Evolutionary conservation across 2,113 vertebrate genomes (phyloP).

Genomic region (Callipepla squamata): DNA sequence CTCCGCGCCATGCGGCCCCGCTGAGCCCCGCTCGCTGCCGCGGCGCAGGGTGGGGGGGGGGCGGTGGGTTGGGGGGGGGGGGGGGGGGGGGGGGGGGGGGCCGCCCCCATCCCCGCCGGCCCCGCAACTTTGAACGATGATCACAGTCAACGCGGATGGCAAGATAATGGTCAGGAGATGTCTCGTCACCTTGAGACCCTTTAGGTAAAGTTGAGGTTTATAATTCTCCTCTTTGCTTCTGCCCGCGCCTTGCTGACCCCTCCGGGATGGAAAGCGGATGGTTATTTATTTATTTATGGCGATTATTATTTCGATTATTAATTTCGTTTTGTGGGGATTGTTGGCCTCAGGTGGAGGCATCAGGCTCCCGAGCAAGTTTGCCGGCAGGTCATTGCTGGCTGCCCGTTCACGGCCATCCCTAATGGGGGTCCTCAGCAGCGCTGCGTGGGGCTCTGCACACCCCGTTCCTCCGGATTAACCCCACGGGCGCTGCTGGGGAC

Average conservation of each 20-base stretch:
- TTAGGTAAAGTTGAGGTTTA: slow-evolving; percentile 87
- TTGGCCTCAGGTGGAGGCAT: accelerated
- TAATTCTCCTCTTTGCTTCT: accelerated
- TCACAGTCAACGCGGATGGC: slow-evolving; percentile 84
- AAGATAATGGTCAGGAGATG: slow-evolving; percentile 96
- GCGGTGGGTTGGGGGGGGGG: no score
- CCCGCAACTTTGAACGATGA: slow-evolving; percentile 78
- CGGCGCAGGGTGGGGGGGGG: not conserved
- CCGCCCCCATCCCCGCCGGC: not conserved
- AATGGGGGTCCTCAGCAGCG: not conserved
- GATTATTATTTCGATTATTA: not conserved
- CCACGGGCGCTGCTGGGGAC: not conserved
- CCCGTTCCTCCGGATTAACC: not conserved
- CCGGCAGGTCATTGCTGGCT: not conserved
- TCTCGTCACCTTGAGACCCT: slow-evolving; percentile 95
- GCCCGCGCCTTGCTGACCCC: not conserved
- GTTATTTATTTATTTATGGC: not conserved
- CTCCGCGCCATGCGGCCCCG: slow-evolving; percentile 25
- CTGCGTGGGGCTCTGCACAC: not conserved
- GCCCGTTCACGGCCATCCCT: accelerated
- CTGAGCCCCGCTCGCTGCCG: not conserved
- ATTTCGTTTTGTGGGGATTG: not conserved
- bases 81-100: not conserved
- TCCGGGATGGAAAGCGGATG: not conserved
- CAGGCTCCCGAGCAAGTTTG: not conserved